A percentile compares a stretch with the other conserved stretches of the same genome.
phyloP scores from a whole-genome alignment of 1,140 invertebrate species.

The Drosophila triauraria region DNA sequence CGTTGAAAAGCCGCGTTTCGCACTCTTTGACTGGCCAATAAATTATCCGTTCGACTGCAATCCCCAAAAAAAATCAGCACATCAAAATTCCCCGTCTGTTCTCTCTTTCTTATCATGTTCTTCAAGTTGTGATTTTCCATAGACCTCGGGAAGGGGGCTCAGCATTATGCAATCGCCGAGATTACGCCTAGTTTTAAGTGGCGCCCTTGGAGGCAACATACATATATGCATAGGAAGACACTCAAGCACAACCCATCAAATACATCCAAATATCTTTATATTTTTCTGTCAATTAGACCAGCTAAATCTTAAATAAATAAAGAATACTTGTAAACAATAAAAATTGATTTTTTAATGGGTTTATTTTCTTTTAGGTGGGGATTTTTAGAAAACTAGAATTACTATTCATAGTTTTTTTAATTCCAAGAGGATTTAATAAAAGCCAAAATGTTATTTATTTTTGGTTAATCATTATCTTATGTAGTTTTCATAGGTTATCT shows the following conservation, averaged over 20 bases:
- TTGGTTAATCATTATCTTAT: not conserved
- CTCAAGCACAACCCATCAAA: slow-evolving; percentile 48
- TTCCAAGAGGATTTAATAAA: not conserved
- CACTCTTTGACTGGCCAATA: slow-evolving; percentile 52
- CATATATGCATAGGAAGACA: slow-evolving; percentile 41
- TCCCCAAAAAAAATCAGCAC: slow-evolving; percentile 46
- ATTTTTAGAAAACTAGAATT: too few relatives aligned
- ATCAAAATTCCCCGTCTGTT: slow-evolving; percentile 62
- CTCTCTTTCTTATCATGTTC: slow-evolving; percentile 48
- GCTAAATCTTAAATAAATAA: slow-evolving; percentile 59
- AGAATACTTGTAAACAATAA: slow-evolving; percentile 33
- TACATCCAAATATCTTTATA: slow-evolving; percentile 60
- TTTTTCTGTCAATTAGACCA: slow-evolving; percentile 77
- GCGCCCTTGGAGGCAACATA: slow-evolving; percentile 2
- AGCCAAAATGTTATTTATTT: not conserved
- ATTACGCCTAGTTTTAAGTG: slow-evolving; percentile 50
- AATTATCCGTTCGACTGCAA: slow-evolving; percentile 52
- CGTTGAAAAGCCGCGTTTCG: slow-evolving; percentile 23
- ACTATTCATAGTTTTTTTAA: not conserved
- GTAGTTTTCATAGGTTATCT: not conserved
- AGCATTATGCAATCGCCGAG: slow-evolving; percentile 45
- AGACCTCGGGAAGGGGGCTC: slow-evolving; percentile 35
- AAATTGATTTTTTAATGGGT: not conserved
- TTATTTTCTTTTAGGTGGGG: not conserved
- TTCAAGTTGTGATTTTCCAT: slow-evolving; percentile 58